Evolutionary conservation across 2,797 vertebrate species (phyloP), one percentile per base, ranked within the genome.

Genomic region (Telmatherina bonti): DNA sequence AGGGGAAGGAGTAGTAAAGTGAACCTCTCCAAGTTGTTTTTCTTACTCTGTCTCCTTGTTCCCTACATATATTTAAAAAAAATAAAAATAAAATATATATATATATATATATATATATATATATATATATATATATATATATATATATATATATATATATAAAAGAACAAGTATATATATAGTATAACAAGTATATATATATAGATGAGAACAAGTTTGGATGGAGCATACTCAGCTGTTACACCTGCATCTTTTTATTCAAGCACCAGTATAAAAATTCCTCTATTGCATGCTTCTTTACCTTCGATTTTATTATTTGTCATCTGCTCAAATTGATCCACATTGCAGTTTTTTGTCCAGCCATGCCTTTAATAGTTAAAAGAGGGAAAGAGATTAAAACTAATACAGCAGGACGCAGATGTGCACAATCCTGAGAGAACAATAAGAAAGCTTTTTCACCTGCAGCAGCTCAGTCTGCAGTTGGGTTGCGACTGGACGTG

Each of bases 21-120:
- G 74, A 77, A 73, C 61, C 43, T 66, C 56, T 76, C 56, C 29
- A 55, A 67, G 55, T 52, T 41, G 51, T 71, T 67, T 81, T 63
- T 54, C 31, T n/a, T 61, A 13, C 51, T 53, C 5, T 13, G 45
- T 60, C 53, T 53, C 45, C 41, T 60, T 2, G 9, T 24, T 47
- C 53, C 72, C 26, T 62, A n/a, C n/a, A n/a, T n/a, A n/a, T n/a
- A n/a, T n/a, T n/a, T n/a, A n/a, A n/a, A n/a, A n/a, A n/a, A n/a
- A n/a, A n/a, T n/a, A n/a, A n/a, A n/a, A n/a, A n/a, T n/a, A n/a
- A n/a, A n/a, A n/a, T n/a, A n/a, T n/a, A n/a, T n/a, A n/a, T n/a
- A n/a, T n/a, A n/a, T n/a, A n/a, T n/a, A n/a, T n/a, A n/a, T n/a
- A n/a, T n/a, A n/a, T n/a, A n/a, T n/a, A n/a, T n/a, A n/a, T n/a